Evolutionary conservation across 2,888 invertebrate species (phyloP).

Genomic region (Agonopterix heracliana): DNA sequence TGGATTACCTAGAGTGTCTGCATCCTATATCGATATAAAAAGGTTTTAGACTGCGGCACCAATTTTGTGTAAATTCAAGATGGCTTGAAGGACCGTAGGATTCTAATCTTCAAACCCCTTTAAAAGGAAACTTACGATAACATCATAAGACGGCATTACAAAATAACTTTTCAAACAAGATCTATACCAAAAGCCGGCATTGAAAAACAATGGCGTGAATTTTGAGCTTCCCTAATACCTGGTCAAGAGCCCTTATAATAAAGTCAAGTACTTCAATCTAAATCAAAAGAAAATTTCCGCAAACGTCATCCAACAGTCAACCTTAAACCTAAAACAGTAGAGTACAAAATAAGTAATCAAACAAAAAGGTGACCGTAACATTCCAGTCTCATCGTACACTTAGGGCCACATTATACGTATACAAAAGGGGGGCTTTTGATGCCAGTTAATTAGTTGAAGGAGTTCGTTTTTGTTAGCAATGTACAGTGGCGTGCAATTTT

Average conservation of each 20-base stretch:
- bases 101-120: not conserved
- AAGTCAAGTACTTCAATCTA: conserved; percentile 4
- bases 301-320: not conserved
- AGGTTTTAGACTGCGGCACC: not conserved
- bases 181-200: not conserved
- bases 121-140: not conserved
- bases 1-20: too few relatives aligned
- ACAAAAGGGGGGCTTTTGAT: conserved; percentile 26
- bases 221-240: conserved; percentile 6
- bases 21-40: not conserved
- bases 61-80: not conserved
- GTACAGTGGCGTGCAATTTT: conserved; percentile 6
- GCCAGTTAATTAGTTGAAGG: conserved; percentile 38
- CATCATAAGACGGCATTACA: not conserved
- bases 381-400: not conserved
- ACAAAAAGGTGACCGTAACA: not conserved
- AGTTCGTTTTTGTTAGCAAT: conserved; percentile 20
- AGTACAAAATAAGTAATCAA: not conserved
- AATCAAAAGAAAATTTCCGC: conserved; percentile 4
- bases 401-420: conserved; percentile 14
- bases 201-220: conserved; percentile 6
- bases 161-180: not conserved
- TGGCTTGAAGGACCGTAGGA: too few relatives aligned
- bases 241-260: conserved; percentile 9
- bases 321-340: not conserved